Evolutionary conservation across 2,888 invertebrate species (phyloP).

Genomic region (Polymixis flavicincta): DNA sequence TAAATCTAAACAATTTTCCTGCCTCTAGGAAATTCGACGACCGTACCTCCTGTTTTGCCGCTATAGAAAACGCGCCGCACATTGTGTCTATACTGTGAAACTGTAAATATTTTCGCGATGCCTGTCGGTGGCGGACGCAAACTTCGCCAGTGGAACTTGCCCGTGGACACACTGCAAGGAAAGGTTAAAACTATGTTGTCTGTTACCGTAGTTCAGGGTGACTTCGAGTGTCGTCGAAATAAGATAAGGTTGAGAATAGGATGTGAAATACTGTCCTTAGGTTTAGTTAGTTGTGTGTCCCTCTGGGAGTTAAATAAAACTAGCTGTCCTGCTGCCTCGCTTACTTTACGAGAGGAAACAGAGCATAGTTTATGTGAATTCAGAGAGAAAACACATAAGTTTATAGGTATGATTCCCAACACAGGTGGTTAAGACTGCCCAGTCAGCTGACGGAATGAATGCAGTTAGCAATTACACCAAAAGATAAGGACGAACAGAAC

Average conservation of each 20-base stretch:
- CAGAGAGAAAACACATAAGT: not conserved
- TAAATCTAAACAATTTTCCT: too few relatives aligned
- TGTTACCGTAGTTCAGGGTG: not conserved
- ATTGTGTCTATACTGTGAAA: not conserved
- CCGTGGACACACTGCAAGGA: not conserved
- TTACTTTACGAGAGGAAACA: not conserved
- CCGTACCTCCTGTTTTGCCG: not conserved
- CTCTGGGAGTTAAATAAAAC: not conserved
- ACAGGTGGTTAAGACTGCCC: not conserved
- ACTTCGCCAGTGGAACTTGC: slow-evolving; percentile 20
- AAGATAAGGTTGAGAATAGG: not conserved
- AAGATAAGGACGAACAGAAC: not conserved
- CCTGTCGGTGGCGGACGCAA: not conserved
- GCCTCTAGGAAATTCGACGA: too few relatives aligned
- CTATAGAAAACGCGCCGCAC: not conserved
- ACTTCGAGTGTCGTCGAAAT: not conserved
- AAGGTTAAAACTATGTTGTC: slow-evolving; percentile 9
- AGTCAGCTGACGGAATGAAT: not conserved
- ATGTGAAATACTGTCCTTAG: not conserved
- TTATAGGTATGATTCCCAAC: not conserved
- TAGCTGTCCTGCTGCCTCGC: not conserved
- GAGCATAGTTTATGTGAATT: not conserved
- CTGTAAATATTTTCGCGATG: not conserved
- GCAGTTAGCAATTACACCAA: not conserved
- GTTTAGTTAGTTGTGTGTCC: not conserved